Conservation (phyloP, 2,888 invertebrate genomes). For the Iselma pallidipennis region DNA sequence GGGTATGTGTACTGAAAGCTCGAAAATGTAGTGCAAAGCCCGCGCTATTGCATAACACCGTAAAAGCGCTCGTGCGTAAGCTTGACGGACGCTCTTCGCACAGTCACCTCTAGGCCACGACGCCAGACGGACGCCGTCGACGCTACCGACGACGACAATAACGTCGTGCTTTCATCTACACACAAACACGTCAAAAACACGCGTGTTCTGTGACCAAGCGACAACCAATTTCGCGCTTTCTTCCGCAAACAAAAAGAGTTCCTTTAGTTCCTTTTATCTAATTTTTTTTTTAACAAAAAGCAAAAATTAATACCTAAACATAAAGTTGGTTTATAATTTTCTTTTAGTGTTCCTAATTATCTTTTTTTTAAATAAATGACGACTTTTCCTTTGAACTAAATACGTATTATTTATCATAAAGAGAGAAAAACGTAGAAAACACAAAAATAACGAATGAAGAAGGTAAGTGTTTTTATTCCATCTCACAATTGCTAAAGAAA, state of each 20-base stretch:
- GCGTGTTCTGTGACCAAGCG: neutral
- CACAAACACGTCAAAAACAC: conserved; percentile 9
- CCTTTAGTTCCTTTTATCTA: neutral
- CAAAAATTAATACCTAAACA: no score
- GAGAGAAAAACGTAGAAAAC: neutral
- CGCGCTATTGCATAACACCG: conserved; percentile 21
- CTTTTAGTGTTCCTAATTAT: neutral
- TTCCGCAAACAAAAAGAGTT: neutral
- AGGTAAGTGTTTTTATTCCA: conserved; percentile 10
- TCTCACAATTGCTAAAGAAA: neutral
- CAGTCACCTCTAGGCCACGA: conserved; percentile 8
- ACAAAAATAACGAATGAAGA: conserved; percentile 11
- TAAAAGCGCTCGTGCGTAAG: conserved; percentile 22
- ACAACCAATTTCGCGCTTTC: neutral
- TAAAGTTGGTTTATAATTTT: no score
- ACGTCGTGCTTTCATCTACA: conserved; percentile 13
- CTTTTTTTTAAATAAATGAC: neutral
- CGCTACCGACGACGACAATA: conserved; percentile 10
- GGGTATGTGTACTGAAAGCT: conserved; percentile 4
- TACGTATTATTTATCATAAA: neutral
- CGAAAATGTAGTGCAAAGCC: conserved; percentile 13
- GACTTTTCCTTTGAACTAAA: neutral
- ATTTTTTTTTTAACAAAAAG: neutral
- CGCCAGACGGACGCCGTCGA: conserved; percentile 12
- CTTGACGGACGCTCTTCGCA: conserved; percentile 12